Evolutionary conservation across 2,888 invertebrate species (phyloP).

Genomic region (Proisotoma minuta): DNA sequence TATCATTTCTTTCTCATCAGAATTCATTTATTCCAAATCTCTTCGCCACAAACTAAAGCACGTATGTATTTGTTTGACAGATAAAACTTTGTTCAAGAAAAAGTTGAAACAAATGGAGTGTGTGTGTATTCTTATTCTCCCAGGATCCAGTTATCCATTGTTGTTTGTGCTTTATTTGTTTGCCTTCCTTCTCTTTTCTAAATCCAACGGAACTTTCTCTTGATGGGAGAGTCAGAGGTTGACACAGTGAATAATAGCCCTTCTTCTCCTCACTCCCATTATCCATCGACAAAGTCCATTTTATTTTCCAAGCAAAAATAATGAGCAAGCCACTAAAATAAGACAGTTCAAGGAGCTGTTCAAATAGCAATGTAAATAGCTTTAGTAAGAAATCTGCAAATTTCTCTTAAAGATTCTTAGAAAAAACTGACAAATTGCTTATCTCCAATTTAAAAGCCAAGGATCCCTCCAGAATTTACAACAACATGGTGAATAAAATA

Average conservation of each 20-base stretch:
- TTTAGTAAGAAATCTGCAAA: no score
- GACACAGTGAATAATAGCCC: background rate
- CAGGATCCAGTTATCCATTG: no score
- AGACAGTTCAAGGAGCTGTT: no score
- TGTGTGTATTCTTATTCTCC: no score
- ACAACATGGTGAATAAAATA: background rate
- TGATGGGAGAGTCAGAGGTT: background rate
- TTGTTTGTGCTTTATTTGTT: background rate
- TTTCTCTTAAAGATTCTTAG: no score
- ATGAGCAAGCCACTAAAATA: no score
- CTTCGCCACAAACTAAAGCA: background rate
- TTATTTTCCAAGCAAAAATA: no score
- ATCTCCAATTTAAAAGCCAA: background rate
- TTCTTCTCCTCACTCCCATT: no score
- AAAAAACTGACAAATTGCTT: background rate
- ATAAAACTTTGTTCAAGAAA: background rate
- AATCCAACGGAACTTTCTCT: no score
- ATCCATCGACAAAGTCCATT: no score
- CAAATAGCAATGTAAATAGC: no score
- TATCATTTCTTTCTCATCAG: conserved; percentile 3
- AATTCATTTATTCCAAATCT: conserved; percentile 9
- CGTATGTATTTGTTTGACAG: background rate
- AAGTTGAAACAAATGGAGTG: background rate
- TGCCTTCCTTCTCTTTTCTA: background rate
- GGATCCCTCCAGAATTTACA: no score